These are phyloP conservation scores for Columbina picui DNA, from an alignment of 2,113 vertebrate species.

Conservation along the genomic window DNA sequence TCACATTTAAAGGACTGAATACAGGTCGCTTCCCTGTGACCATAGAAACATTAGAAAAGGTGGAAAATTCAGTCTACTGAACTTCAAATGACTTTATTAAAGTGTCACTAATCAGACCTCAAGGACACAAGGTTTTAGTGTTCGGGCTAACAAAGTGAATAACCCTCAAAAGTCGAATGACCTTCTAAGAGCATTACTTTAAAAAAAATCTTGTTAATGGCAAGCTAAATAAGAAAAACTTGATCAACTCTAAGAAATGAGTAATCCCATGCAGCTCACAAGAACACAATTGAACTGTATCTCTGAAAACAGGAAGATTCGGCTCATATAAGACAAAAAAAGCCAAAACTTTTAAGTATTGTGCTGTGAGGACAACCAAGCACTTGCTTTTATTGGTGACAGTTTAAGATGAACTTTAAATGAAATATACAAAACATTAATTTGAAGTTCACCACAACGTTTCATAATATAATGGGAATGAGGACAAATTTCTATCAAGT, in stretches of 20 bases:
- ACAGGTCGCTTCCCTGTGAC: constrained; percentile 87
- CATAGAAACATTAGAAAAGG: constrained; percentile 97
- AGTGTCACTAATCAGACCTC: constrained; percentile 97
- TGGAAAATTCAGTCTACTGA: constrained; percentile 97
- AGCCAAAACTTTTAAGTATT: neutral
- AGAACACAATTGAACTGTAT: constrained; percentile 52
- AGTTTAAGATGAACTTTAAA: neutral
- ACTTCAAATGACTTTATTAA: constrained; percentile 99
- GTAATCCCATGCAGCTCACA: constrained; percentile 76
- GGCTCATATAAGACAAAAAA: neutral
- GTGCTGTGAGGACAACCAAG: neutral
- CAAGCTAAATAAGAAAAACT: constrained; percentile 74
- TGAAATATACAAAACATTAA: neutral
- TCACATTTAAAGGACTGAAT: constrained; percentile 99
- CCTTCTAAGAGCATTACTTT: constrained; percentile 46
- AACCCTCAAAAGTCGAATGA: constrained; percentile 82
- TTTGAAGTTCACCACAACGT: neutral
- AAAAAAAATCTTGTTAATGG: constrained; percentile 73
- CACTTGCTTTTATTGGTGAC: neutral
- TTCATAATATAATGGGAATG: neutral
- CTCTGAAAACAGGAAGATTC: neutral
- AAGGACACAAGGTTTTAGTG: constrained; percentile 93
- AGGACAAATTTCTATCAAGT: neutral
- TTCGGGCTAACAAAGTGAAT: constrained; percentile 85
- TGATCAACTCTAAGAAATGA: constrained; percentile 70